phyloP scores from a whole-genome alignment of 1,140 invertebrate genomes.

The Zophobas atratus region DNA sequence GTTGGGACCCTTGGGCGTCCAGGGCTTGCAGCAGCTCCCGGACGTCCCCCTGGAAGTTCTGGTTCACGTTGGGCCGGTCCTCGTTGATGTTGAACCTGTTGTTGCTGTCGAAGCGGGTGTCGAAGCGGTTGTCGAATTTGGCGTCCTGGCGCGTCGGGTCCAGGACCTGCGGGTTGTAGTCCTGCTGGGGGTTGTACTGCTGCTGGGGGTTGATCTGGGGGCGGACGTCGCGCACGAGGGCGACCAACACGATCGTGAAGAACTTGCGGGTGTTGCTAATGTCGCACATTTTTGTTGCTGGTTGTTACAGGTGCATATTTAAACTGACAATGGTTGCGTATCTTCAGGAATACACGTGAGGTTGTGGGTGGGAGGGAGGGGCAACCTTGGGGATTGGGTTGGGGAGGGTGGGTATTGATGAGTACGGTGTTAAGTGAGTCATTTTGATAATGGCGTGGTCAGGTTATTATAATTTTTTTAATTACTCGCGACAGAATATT shows the following conservation, averaged over 20 bases:
- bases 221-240: not conserved
- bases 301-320: conserved; percentile 50
- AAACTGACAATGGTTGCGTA: conserved; percentile 53
- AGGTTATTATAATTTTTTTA: too few species aligned
- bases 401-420: too few species aligned
- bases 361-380: conserved; percentile 49
- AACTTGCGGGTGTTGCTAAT: conserved; percentile 54
- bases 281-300: conserved; percentile 57
- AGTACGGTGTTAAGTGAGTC: too few species aligned
- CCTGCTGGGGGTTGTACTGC: not conserved
- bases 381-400: conserved; percentile 47
- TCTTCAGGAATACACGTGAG: conserved; percentile 54
- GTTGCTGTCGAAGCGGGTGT: not conserved
- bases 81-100: conserved; percentile 4
- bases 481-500: too few species aligned
- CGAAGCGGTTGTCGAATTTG: not conserved
- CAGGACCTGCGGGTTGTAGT: conserved; percentile 9
- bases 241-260: conserved; percentile 33
- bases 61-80: conserved; percentile 68
- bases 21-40: conserved; percentile 75
- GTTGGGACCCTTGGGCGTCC: conserved; percentile 81
- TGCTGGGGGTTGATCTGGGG: conserved; percentile 6
- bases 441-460: too few species aligned
- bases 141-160: not conserved
- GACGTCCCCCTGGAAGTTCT: conserved; percentile 71